phyloP scores from a whole-genome alignment of 2,113 vertebrate genomes.

The Neofelis nebulosa region DNA sequence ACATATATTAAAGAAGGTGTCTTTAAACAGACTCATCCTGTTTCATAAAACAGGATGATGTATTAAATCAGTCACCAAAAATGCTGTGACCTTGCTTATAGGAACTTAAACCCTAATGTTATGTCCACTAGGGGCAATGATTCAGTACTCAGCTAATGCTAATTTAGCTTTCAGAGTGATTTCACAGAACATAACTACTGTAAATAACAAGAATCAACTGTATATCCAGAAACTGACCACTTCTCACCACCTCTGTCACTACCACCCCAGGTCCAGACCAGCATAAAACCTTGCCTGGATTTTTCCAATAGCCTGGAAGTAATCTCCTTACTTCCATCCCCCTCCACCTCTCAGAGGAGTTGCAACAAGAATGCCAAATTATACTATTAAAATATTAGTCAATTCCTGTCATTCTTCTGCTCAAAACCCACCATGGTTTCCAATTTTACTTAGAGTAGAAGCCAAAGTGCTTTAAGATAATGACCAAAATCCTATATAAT shows the following conservation, averaged over 20 bases:
- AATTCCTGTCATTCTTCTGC: neutral
- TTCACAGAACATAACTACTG: neutral
- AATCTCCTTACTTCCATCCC: neutral
- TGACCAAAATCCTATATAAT: neutral
- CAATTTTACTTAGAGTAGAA: neutral
- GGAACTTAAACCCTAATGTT: neutral
- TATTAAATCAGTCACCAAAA: neutral
- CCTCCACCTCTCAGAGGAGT: neutral
- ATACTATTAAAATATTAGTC: neutral
- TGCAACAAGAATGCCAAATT: neutral
- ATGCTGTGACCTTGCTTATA: neutral
- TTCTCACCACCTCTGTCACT: neutral
- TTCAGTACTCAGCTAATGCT: neutral
- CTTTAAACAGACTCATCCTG: neutral
- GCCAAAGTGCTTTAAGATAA: neutral
- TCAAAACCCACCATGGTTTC: neutral
- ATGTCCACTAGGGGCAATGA: neutral
- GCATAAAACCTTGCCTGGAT: neutral
- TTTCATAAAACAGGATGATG: neutral
- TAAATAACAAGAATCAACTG: neutral
- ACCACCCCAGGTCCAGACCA: neutral
- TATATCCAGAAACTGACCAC: neutral
- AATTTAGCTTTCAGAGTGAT: neutral
- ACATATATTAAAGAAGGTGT: neutral
- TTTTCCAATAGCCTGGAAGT: neutral